phyloP scores from a whole-genome alignment of 2,797 vertebrate genomes.

The Anas capensis region DNA sequence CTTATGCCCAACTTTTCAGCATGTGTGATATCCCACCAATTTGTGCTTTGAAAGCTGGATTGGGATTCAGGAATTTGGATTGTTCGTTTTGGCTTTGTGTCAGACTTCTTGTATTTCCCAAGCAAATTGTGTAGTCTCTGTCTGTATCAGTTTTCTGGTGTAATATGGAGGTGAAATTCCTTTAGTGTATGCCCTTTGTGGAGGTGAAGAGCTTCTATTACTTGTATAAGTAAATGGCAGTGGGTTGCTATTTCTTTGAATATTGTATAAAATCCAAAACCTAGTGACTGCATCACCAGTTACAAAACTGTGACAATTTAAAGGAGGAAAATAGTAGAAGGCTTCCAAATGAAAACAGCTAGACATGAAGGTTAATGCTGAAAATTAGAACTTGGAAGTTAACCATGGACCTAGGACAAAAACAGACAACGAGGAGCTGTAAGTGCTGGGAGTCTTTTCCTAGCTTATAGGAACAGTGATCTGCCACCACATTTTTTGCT shows the following conservation, averaged over 20 bases:
- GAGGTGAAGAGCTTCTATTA: background rate
- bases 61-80: background rate
- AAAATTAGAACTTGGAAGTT: conserved; percentile 12
- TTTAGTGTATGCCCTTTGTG: background rate
- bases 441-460: background rate
- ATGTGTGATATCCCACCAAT: background rate
- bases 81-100: background rate
- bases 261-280: background rate
- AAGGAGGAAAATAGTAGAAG: background rate
- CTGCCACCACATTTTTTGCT: background rate
- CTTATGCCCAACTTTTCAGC: background rate
- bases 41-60: background rate
- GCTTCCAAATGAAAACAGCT: background rate
- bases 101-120: background rate
- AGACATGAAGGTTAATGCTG: background rate
- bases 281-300: background rate
- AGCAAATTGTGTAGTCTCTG: background rate
- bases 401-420: background rate
- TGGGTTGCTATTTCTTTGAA: background rate
- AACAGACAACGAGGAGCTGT: background rate
- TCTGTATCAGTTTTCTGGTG: background rate
- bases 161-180: background rate
- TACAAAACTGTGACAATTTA: background rate
- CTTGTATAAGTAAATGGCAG: background rate
- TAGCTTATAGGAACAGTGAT: background rate